These are phyloP conservation scores for Drepana falcataria DNA, from an alignment of 2,888 invertebrate genomes.

Conservation along the genomic window DNA sequence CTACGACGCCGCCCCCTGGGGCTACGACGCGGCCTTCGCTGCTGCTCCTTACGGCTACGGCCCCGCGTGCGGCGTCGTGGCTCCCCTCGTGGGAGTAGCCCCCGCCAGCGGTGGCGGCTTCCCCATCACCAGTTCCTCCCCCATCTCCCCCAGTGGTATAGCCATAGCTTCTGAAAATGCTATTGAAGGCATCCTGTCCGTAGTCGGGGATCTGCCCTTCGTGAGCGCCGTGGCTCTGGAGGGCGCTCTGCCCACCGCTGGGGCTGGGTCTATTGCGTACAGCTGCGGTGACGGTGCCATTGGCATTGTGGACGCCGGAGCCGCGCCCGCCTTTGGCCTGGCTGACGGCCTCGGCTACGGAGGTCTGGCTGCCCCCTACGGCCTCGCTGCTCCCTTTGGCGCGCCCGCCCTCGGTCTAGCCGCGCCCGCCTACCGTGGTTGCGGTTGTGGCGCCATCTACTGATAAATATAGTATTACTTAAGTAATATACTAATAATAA, in stretches of 20 bases:
- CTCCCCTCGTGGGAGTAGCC: slow-evolving; percentile 3
- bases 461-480: background rate
- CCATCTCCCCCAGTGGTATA: slow-evolving; percentile 9
- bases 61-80: slow-evolving; percentile 3
- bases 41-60: background rate
- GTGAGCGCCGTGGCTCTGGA: slow-evolving; percentile 11
- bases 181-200: slow-evolving; percentile 12
- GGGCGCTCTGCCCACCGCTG: slow-evolving; percentile 10
- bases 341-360: slow-evolving; percentile 2
- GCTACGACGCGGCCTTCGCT: background rate
- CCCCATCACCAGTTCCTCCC: slow-evolving; percentile 11
- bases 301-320: slow-evolving; percentile 3
- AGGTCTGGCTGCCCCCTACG: background rate
- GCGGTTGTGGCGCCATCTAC: slow-evolving; percentile 2
- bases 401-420: slow-evolving; percentile 1
- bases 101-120: slow-evolving; percentile 13
- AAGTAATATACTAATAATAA: background rate
- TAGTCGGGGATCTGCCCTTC: slow-evolving; percentile 17
- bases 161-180: slow-evolving; percentile 14
- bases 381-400: slow-evolving; percentile 1
- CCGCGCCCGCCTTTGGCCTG: background rate
- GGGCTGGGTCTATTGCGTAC: slow-evolving; percentile 15
- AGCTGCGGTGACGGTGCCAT: slow-evolving; percentile 14
- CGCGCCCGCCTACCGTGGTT: slow-evolving; percentile 1
- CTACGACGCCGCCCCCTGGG: background rate